Evolutionary conservation across 2,888 invertebrate species (phyloP).

Genomic region (Epicampocera succincta): DNA sequence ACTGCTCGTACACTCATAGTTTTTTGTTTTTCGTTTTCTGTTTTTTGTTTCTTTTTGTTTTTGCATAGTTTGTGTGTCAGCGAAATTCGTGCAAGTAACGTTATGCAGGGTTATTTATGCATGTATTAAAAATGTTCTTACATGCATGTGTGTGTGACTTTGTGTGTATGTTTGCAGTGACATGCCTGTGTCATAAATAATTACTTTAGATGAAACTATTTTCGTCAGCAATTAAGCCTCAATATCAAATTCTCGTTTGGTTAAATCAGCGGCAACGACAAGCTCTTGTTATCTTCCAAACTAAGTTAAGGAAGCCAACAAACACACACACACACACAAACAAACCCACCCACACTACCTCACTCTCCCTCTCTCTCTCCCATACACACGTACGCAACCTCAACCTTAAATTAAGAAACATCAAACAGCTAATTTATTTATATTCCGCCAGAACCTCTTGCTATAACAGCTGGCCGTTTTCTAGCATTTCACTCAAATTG

Average conservation of each 20-base stretch:
- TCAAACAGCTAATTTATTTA: neutral
- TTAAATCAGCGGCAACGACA: constrained; percentile 18
- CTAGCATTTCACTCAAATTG: too few relatives aligned
- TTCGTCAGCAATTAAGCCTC: constrained; percentile 64
- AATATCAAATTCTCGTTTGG: constrained; percentile 59
- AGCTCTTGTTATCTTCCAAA: neutral
- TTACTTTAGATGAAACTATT: constrained; percentile 50
- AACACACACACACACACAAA: neutral
- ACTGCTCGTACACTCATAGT: neutral
- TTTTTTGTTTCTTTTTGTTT: neutral
- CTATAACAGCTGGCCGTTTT: too few relatives aligned
- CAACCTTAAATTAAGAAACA: neutral
- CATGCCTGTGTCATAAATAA: constrained; percentile 23
- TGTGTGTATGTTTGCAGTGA: constrained; percentile 17
- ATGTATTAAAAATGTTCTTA: neutral
- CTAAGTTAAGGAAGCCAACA: neutral
- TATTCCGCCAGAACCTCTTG: too few relatives aligned
- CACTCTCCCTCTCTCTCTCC: too few relatives aligned
- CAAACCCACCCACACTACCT: neutral
- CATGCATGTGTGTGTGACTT: neutral
- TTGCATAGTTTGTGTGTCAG: neutral
- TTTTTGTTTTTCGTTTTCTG: neutral
- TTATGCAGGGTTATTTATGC: neutral
- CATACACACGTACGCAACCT: too few relatives aligned
- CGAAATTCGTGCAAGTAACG: neutral